phyloP scores from a whole-genome alignment of 2,888 invertebrate genomes.

The Acanthopleura granulata region DNA sequence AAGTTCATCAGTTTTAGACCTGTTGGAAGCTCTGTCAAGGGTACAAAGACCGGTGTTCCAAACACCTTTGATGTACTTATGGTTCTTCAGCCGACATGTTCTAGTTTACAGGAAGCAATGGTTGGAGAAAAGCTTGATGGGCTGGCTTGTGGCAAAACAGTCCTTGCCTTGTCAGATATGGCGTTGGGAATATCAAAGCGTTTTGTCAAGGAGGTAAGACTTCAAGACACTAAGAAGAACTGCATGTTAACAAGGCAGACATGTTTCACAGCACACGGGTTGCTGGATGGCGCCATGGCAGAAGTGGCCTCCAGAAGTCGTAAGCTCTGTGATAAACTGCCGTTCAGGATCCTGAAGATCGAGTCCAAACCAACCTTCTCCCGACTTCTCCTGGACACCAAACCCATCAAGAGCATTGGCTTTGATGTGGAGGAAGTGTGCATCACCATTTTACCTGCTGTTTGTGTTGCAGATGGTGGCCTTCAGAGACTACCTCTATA shows the following conservation, averaged over 20 bases:
- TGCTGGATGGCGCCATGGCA: slow-evolving; percentile 44
- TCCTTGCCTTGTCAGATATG: slow-evolving; percentile 33
- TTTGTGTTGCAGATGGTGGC: slow-evolving; percentile 40
- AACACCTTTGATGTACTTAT: slow-evolving; percentile 51
- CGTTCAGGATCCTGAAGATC: slow-evolving; percentile 41
- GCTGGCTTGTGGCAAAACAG: slow-evolving; percentile 47
- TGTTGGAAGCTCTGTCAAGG: slow-evolving; percentile 46
- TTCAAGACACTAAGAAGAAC: slow-evolving; percentile 24
- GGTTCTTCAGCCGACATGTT: slow-evolving; percentile 36
- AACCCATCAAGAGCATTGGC: slow-evolving; percentile 40
- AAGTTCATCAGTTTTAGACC: slow-evolving; percentile 41
- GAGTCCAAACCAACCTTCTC: slow-evolving; percentile 1
- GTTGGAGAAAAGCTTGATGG: slow-evolving; percentile 31
- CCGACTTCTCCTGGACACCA: slow-evolving; percentile 43
- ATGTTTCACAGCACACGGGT: slow-evolving; percentile 32
- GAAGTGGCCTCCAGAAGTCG: slow-evolving; percentile 43
- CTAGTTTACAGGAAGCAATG: slow-evolving; percentile 31
- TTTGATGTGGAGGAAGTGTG: slow-evolving; percentile 47
- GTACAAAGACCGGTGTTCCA: slow-evolving; percentile 38
- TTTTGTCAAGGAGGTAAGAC: slow-evolving; percentile 18
- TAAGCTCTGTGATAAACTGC: slow-evolving; percentile 43
- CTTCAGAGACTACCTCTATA: slow-evolving; percentile 40
- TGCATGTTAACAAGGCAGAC: slow-evolving; percentile 36
- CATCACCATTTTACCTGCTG: slow-evolving; percentile 45
- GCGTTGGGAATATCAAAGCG: slow-evolving; percentile 16